Evolutionary conservation across 2,888 invertebrate genomes (phyloP).

Genomic region (Cantharis lateralis): DNA sequence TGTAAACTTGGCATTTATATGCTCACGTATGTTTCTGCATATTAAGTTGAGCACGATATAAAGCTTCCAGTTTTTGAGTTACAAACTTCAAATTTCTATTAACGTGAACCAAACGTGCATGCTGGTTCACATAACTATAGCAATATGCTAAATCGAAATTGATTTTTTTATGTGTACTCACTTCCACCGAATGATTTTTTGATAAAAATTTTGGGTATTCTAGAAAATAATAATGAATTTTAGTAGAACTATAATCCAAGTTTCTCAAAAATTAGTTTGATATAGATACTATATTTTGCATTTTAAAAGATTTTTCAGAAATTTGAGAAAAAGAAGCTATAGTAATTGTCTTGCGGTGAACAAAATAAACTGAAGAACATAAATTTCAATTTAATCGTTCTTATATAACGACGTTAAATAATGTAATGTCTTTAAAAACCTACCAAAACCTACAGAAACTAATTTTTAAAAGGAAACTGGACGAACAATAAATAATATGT

Average conservation of each 20-base stretch:
- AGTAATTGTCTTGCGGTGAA: too few species aligned
- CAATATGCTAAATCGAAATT: not conserved
- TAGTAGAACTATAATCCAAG: too few species aligned
- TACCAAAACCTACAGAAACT: too few species aligned
- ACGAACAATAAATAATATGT: not conserved
- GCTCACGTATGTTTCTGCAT: not conserved
- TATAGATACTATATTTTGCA: too few species aligned
- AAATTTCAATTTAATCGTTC: too few species aligned
- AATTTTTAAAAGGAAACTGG: too few species aligned
- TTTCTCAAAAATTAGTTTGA: too few species aligned
- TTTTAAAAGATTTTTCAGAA: too few species aligned
- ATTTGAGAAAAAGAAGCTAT: too few species aligned
- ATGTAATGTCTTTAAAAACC: too few species aligned
- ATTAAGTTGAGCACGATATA: not conserved
- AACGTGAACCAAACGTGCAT: not conserved
- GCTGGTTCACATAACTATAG: not conserved
- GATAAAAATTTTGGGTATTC: not conserved
- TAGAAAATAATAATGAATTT: not conserved
- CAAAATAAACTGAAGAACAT: too few species aligned
- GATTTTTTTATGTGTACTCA: not conserved
- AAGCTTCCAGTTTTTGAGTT: not conserved
- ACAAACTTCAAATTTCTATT: not conserved
- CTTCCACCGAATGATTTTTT: not conserved
- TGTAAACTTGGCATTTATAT: not conserved
- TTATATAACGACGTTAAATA: too few species aligned